Base-by-base conservation (phyloP, 2,888 invertebrate species). In the Acleris sparsana region DNA sequence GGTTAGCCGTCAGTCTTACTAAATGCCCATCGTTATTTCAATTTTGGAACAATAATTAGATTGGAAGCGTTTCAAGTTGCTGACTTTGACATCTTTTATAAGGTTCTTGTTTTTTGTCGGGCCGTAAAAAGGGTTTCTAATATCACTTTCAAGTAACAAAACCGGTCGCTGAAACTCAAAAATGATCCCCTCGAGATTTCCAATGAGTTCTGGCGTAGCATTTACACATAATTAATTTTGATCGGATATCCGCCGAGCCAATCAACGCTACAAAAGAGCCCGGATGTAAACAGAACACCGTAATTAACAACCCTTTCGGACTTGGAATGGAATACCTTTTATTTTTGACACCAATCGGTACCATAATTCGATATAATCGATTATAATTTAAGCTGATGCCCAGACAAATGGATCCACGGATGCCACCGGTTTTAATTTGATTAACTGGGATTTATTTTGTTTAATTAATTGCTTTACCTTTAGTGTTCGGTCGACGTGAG, bases 261-360 rank as follows among this genome's bases (percentile, higher is more conserved):
- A 59, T 64, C 48, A 64, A 18, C 13, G 64, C 18, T 48, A 63
- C 59, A 59, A 59, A 64, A 59, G 59, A 48, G 18, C 20, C 11
- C 46, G 63, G 53, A 39, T 63, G 58, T 58, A 63, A 63, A 59
- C 53, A 59, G 58, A 39, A 39, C 13, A 39, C 39, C 64, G 59
- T 64, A 64, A 64, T 64, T 60, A 60, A 44, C 60, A 25, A 48
- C 20, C 65, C 39, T 44, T 55, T 60, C 22, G 64, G 48, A 25
- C 53, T 49, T 44, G 17, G 25, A 13, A 55, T 56, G 51, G 29
- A 59, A 70, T 62, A 52, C 58, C 58, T 62, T 70, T 72, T 71
- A 73, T 73, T 72, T 74, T 73, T 70, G 72, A 75, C 75, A 70
- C 67, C 68, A 64, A 56, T 58, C 62, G 63, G 67, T 58, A 58